These are phyloP conservation scores for Oncorhynchus kisutch DNA, from an alignment of 2,113 vertebrate species.

Conservation along the genomic window DNA sequence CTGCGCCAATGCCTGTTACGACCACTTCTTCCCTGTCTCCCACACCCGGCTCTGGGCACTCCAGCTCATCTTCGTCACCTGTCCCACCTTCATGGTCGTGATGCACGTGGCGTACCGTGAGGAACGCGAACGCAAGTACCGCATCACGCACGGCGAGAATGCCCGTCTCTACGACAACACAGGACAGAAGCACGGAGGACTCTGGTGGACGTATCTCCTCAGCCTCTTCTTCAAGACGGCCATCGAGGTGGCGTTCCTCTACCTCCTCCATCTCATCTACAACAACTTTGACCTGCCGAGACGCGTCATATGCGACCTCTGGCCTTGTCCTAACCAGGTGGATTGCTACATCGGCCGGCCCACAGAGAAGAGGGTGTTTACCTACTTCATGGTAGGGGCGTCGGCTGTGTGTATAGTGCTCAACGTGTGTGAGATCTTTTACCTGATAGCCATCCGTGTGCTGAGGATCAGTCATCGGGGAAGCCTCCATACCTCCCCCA, in stretches of 20 bases:
- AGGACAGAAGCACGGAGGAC: constrained; percentile 82
- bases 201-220: constrained; percentile 89
- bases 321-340: constrained; percentile 76
- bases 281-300: constrained; percentile 74
- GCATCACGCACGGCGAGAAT: constrained; percentile 59
- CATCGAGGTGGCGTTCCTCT: constrained; percentile 76
- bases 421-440: constrained; percentile 77
- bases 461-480: constrained; percentile 41
- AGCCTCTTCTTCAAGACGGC: constrained; percentile 77
- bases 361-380: constrained; percentile 81
- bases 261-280: constrained; percentile 76
- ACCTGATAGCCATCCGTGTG: constrained; percentile 70
- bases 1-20: constrained; percentile 80
- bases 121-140: constrained; percentile 71
- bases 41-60: constrained; percentile 91
- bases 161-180: constrained; percentile 67
- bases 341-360: constrained; percentile 79
- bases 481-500: constrained; percentile 3
- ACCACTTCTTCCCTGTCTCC: constrained; percentile 86
- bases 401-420: constrained; percentile 75
- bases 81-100: constrained; percentile 81
- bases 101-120: constrained; percentile 78
- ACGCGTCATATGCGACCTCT: constrained; percentile 71
- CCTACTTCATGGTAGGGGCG: constrained; percentile 81
- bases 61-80: constrained; percentile 91